Evolutionary conservation across 2,888 invertebrate species (phyloP), one percentile per base, ranked within the genome.

Genomic region (Machimus rusticus): DNA sequence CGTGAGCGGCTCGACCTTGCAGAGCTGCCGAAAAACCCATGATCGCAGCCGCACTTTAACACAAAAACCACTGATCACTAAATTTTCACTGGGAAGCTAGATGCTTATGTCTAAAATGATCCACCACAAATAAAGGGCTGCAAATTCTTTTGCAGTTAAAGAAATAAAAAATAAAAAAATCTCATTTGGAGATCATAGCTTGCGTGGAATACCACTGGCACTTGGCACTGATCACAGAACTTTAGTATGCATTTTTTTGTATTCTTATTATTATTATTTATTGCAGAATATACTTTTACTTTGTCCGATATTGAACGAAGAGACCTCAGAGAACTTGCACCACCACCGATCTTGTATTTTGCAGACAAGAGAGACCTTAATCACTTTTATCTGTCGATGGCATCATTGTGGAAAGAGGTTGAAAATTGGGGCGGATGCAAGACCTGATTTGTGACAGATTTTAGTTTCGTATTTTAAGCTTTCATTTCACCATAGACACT

Each of bases 11-110:
- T 91, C 97, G 96, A 90, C 97, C 97, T 93, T 98, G 96, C 87
- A 98, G 95, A 91, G 96, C 96, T 90, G 96, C 95, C 89, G 98
- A 97, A 93, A 98, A 98, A 90, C 98, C 96, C 97, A 97, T 97
- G 89, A 66, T 66, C 28, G 12, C 23, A 66, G 19, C 12, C 1
- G 1, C 82, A 82, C 57, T 82, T 37, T n/a, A 37, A 39, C 78
- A 78, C 82, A 34, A 23, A 28, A 28, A 66, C 66, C 31, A 66
- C 66, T 51, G 1, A 19, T n/a, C 6, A 51, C 23, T 14, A 66
- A 46, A 23, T 23, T 34, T 28, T 66, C 66, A 66, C 66, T 66
- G 28, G 66, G 66, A 19, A 19, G 28, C 66, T 23, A 28, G 4
- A 46, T 46, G 43, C 12, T 19, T 19, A 66, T 28, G 19, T 28